Evolutionary conservation across 2,797 vertebrate species (phyloP).

Genomic region (Mormyrops attenuatus): DNA sequence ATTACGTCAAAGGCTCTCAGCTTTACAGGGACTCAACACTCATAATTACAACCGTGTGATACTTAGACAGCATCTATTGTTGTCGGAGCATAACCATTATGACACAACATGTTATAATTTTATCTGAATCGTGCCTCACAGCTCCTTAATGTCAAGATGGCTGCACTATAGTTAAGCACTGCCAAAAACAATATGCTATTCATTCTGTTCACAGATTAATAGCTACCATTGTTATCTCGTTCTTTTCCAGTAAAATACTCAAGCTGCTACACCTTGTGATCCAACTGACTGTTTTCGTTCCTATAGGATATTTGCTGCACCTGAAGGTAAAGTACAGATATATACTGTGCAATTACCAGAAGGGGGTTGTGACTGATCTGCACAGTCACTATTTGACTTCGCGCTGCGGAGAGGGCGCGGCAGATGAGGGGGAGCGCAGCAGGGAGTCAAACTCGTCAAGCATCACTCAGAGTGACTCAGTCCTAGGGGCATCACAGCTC

Average conservation of each 20-base stretch:
- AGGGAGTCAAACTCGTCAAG: background rate
- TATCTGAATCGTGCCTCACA: background rate
- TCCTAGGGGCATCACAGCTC: background rate
- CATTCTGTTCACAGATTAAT: background rate
- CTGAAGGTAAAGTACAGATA: background rate
- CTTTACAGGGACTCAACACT: background rate
- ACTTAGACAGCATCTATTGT: background rate
- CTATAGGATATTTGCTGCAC: background rate
- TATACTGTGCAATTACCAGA: background rate
- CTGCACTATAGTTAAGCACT: background rate
- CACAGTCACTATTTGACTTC: background rate
- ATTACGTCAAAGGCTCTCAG: background rate
- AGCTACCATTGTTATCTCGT: background rate
- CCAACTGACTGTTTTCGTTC: background rate
- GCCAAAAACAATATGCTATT: background rate
- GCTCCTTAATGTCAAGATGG: background rate
- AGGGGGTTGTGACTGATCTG: background rate
- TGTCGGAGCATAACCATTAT: background rate
- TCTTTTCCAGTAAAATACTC: background rate
- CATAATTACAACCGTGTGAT: slow-evolving; percentile 6
- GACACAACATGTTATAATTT: background rate
- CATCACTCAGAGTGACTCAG: background rate
- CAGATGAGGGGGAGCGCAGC: too few relatives aligned
- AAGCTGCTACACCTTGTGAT: background rate
- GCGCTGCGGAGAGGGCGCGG: background rate